These are phyloP conservation scores for Temnopleurus reevesii DNA, from an alignment of 53 echinoderm and acorn worm species.

Conservation along the genomic window DNA sequence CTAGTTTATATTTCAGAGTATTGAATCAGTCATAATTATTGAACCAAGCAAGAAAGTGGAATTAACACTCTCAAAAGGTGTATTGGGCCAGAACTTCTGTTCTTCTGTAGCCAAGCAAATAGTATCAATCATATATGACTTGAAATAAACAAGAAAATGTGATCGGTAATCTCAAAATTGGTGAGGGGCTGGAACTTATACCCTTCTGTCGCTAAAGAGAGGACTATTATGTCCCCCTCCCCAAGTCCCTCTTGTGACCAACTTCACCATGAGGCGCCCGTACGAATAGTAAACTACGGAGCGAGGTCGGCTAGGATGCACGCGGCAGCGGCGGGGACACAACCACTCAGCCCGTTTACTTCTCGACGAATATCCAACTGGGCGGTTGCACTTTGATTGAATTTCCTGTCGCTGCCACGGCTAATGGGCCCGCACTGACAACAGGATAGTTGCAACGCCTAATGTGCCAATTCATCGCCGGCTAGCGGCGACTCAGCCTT, in stretches of 20 bases:
- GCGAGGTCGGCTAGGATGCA: neutral
- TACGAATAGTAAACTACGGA: neutral
- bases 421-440: slow-evolving; percentile 39
- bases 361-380: slow-evolving; percentile 16
- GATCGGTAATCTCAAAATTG: too few relatives aligned
- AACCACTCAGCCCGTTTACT: neutral
- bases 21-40: too few relatives aligned
- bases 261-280: neutral
- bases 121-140: too few relatives aligned
- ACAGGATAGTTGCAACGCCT: slow-evolving; percentile 29
- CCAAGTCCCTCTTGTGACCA: neutral
- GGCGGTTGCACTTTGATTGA: slow-evolving; percentile 59
- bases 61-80: too few relatives aligned
- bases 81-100: too few relatives aligned
- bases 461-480: slow-evolving; percentile 56
- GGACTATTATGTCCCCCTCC: neutral
- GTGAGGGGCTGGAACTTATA: too few relatives aligned
- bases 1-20: too few relatives aligned
- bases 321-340: neutral
- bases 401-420: slow-evolving; percentile 52
- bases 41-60: too few relatives aligned
- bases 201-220: too few relatives aligned
- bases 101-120: too few relatives aligned
- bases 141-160: too few relatives aligned
- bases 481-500: slow-evolving; percentile 23